Evolutionary conservation across 1,140 invertebrate genomes (phyloP).

Genomic region (Hypothenemus hampei): DNA sequence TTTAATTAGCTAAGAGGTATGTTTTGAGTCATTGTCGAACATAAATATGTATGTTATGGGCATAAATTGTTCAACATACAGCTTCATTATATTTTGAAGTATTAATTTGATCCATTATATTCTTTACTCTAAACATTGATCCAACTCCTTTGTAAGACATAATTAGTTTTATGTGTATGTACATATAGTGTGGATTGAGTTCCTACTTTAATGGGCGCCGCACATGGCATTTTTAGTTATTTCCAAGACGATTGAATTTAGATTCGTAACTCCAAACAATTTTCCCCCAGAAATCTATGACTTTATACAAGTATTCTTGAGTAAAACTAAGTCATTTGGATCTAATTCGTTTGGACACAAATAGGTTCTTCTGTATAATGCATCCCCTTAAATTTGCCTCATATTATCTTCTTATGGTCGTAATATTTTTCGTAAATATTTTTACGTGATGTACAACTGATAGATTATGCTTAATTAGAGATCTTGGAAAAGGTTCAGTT

Average conservation of each 20-base stretch:
- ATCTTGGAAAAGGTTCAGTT: no score
- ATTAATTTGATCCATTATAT: neutral
- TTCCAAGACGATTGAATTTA: no score
- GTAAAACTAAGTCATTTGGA: neutral
- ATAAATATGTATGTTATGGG: no score
- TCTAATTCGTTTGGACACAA: neutral
- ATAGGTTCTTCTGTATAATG: neutral
- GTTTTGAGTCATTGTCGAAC: no score
- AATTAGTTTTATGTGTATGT: neutral
- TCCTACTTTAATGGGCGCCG: neutral
- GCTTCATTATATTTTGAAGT: neutral
- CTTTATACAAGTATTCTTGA: neutral
- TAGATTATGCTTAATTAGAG: no score
- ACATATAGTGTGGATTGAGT: neutral
- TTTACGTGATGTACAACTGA: no score
- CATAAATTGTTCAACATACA: neutral
- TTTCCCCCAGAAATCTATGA: neutral
- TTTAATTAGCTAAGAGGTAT: neutral
- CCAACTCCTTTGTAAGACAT: neutral
- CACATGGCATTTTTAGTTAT: neutral
- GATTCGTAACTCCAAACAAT: neutral
- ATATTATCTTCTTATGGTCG: no score
- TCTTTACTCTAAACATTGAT: neutral
- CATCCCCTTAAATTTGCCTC: no score
- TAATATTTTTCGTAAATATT: no score